phyloP scores from a whole-genome alignment of 2,113 vertebrate genomes.

The Sturnira hondurensis region DNA sequence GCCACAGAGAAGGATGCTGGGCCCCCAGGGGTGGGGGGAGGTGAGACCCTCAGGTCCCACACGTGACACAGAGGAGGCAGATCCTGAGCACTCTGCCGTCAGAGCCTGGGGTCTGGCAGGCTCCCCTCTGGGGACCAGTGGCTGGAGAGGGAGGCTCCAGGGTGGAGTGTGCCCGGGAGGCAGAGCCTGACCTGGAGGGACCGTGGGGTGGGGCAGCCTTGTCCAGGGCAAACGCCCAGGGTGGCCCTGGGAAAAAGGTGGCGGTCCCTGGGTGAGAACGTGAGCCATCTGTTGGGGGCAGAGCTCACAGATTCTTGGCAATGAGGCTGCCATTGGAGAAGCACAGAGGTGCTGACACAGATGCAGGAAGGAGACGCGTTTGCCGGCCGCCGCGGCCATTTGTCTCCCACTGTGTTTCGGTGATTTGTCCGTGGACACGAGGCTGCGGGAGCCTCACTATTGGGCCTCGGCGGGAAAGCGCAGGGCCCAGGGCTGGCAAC shows the following conservation, averaged over 20 bases:
- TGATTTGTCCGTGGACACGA: conserved; percentile 19
- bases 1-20: not conserved
- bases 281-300: not conserved
- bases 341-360: not conserved
- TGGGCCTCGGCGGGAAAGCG: not conserved
- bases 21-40: not conserved
- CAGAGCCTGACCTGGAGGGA: not conserved
- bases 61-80: not conserved
- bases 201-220: not conserved
- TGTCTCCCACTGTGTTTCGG: conserved; percentile 25
- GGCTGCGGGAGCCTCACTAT: not conserved
- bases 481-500: not conserved
- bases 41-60: not conserved
- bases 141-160: no score
- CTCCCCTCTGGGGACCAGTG: accelerated
- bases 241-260: not conserved
- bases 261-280: not conserved
- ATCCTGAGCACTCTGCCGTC: not conserved
- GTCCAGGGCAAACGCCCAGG: not conserved
- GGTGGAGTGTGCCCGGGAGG: not conserved
- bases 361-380: conserved; percentile 38
- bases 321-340: not conserved
- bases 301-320: not conserved
- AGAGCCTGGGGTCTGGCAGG: not conserved
- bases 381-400: not conserved